Percentiles rank a stretch among this genome's conserved stretches.
Evolutionary conservation across 2,888 invertebrate genomes (phyloP).

Genomic region (Caenorhabditis wallacei): DNA sequence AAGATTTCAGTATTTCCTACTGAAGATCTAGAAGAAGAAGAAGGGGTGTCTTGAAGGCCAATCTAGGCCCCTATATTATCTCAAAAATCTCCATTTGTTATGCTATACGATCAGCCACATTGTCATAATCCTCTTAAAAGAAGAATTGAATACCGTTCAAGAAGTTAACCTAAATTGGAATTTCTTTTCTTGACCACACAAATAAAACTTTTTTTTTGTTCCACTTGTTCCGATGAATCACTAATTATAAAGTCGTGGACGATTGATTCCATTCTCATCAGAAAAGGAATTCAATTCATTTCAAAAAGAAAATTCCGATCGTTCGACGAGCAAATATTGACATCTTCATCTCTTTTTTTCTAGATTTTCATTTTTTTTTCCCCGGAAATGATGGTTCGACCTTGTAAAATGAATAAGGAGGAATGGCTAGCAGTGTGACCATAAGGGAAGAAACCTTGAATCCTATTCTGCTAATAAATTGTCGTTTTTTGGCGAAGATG

Average conservation of each 20-base stretch:
- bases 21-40: too few relatives aligned
- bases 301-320: background rate
- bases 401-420: slow-evolving; percentile 17
- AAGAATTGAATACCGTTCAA: slow-evolving; percentile 16
- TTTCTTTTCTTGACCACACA: slow-evolving; percentile 8
- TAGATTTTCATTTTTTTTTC: background rate
- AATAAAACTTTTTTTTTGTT: slow-evolving; percentile 1
- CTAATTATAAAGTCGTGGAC: slow-evolving; percentile 37
- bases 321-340: slow-evolving; percentile 51
- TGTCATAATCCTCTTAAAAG: background rate
- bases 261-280: slow-evolving; percentile 23
- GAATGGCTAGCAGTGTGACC: slow-evolving; percentile 42
- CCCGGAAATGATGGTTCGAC: slow-evolving; percentile 56
- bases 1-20: too few relatives aligned
- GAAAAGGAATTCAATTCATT: slow-evolving; percentile 11
- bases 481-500: slow-evolving; percentile 48
- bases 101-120: background rate
- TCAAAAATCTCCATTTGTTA: too few relatives aligned
- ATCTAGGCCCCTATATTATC: too few relatives aligned
- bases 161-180: slow-evolving; percentile 30
- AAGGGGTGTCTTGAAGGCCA: too few relatives aligned
- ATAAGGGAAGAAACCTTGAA: slow-evolving; percentile 41
- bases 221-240: slow-evolving; percentile 40
- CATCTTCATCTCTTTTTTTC: slow-evolving; percentile 21
- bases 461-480: slow-evolving; percentile 50